A percentile compares a stretch with the other conserved stretches of the same genome.
These are phyloP conservation scores for Limnephilus lunatus DNA, from an alignment of 2,888 invertebrate species.

Conservation along the genomic window DNA sequence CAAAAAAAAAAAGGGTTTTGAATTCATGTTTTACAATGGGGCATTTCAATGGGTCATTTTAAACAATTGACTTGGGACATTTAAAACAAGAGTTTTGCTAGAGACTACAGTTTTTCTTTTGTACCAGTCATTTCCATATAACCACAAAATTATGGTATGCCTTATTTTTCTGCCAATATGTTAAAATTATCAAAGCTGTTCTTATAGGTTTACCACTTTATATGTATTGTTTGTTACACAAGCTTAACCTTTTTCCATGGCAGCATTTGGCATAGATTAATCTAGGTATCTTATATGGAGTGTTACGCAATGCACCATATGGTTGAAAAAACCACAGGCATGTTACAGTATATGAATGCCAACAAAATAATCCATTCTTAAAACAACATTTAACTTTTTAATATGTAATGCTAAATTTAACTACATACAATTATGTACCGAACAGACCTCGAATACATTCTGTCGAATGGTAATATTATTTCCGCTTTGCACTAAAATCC, in stretches of 20 bases:
- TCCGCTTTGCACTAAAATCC: too few species aligned
- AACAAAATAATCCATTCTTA: not conserved
- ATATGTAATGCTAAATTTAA: too few species aligned
- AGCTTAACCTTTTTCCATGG: not conserved
- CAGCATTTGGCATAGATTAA: not conserved
- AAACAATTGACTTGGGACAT: not conserved
- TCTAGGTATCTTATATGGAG: conserved; percentile 19
- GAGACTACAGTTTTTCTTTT: not conserved
- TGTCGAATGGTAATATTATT: too few species aligned
- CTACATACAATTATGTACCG: too few species aligned
- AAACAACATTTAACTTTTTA: not conserved
- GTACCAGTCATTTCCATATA: not conserved
- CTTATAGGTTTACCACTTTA: not conserved
- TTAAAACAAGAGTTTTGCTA: not conserved
- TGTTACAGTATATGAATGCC: not conserved
- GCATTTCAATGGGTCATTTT: too few species aligned
- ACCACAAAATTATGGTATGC: too few species aligned
- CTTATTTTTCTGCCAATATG: not conserved
- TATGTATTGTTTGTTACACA: not conserved
- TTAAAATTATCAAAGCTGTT: not conserved
- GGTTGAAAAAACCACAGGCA: not conserved
- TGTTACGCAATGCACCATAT: conserved; percentile 27
- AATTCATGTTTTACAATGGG: not conserved
- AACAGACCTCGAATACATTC: too few species aligned
- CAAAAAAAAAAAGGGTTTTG: not conserved